Conservation (phyloP, 2,888 invertebrate species). For the Sicus ferrugineus region DNA sequence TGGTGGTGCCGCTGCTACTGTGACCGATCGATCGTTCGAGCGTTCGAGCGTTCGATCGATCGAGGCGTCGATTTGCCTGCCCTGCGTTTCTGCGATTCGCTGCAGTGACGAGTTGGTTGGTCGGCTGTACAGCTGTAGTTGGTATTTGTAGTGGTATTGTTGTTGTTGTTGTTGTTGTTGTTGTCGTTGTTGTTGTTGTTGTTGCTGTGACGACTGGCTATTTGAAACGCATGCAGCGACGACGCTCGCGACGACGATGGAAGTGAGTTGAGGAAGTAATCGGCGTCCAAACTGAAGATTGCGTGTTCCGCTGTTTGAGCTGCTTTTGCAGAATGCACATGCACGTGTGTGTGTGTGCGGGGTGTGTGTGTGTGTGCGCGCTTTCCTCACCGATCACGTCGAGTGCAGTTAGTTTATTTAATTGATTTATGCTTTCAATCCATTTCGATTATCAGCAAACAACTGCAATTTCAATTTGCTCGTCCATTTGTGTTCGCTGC, state of each 20-base stretch:
- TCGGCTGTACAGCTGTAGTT: neutral
- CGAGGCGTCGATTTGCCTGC: neutral
- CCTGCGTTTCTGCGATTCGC: neutral
- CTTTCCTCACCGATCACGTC: neutral
- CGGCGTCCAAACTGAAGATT: neutral
- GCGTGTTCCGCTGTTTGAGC: neutral
- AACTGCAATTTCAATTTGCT: constrained; percentile 23
- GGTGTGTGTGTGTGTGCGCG: neutral
- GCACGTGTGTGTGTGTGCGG: too few relatives aligned
- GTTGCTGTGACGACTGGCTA: neutral
- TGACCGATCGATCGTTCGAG: neutral
- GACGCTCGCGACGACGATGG: constrained; percentile 10
- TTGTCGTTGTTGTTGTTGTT: constrained; percentile 10
- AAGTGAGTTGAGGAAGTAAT: neutral
- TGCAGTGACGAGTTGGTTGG: neutral
- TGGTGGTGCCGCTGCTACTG: neutral
- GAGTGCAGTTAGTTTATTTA: constrained; percentile 45
- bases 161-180: constrained; percentile 1
- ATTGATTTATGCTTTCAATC: constrained; percentile 45
- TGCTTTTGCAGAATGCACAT: neutral
- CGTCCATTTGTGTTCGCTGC: constrained; percentile 2
- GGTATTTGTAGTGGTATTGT: neutral
- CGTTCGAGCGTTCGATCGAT: neutral
- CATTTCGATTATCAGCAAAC: constrained; percentile 40
- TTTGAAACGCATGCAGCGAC: too few relatives aligned